Conservation (phyloP, 2,113 vertebrate genomes). For the Crotalus tigris region DNA sequence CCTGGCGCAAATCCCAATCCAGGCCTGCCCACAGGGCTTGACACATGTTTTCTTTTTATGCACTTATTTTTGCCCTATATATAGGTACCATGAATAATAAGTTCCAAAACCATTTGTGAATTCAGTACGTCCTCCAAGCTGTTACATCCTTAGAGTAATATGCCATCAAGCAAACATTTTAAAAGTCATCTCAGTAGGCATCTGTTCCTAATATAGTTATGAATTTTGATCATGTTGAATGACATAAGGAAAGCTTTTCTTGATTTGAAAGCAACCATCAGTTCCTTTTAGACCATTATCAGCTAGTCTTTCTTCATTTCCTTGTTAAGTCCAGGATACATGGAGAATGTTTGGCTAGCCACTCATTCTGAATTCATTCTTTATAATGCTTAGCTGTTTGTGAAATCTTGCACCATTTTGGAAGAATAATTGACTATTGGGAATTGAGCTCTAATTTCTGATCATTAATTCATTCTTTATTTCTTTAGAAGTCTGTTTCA, state of each 20-base stretch:
- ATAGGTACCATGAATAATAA: constrained; percentile 33
- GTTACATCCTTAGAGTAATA: constrained; percentile 17
- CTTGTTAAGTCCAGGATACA: not conserved
- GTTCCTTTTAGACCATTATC: not conserved
- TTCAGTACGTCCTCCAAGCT: constrained; percentile 37
- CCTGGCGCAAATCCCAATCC: too few relatives aligned
- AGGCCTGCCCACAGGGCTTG: too few relatives aligned
- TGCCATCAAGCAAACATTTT: not conserved
- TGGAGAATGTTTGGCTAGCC: not conserved
- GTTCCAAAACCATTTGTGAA: constrained; percentile 38
- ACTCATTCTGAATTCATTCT: not conserved
- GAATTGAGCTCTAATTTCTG: not conserved
- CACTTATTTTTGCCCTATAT: constrained; percentile 1
- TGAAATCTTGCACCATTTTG: not conserved
- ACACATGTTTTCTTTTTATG: constrained; percentile 24
- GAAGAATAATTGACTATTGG: not conserved
- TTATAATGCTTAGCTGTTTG: not conserved
- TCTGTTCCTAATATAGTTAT: not conserved
- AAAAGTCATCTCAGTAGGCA: not conserved
- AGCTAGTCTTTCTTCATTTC: not conserved
- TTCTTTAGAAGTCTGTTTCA: not conserved
- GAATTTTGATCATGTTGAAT: not conserved
- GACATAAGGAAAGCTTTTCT: not conserved
- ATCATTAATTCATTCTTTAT: not conserved
- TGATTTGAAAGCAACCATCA: not conserved